phyloP scores from a whole-genome alignment of 1,140 invertebrate genomes.

The Diabrotica undecimpunctata region DNA sequence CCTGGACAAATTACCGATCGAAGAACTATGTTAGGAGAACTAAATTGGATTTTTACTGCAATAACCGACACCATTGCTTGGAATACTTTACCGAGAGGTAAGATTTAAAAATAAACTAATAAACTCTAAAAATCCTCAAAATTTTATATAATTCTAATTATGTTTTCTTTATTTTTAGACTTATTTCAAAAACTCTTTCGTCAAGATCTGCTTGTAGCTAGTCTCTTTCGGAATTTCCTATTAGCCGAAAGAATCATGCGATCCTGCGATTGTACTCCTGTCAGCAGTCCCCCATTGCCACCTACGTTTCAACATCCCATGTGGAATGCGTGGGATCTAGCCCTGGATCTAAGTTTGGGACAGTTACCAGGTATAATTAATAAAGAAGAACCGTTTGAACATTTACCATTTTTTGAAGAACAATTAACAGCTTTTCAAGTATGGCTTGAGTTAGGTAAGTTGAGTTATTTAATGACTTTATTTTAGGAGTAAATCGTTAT shows the following conservation, averaged over 20 bases:
- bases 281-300: conserved; percentile 86
- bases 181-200: conserved; percentile 96
- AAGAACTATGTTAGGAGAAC: conserved; percentile 94
- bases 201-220: conserved; percentile 96
- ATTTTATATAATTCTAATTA: neutral
- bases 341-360: conserved; percentile 86
- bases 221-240: conserved; percentile 95
- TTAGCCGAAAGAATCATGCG: conserved; percentile 94
- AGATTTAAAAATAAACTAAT: neutral
- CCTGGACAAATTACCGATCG: conserved; percentile 93
- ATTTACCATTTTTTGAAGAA: conserved; percentile 95
- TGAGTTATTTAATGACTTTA: neutral
- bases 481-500: neutral
- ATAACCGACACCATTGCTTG: conserved; percentile 99
- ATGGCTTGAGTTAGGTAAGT: conserved; percentile 78
- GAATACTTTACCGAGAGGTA: conserved; percentile 87
- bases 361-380: conserved; percentile 79
- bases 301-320: conserved; percentile 86
- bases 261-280: conserved; percentile 93
- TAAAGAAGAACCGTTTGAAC: conserved; percentile 62
- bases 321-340: conserved; percentile 97
- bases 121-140: no score
- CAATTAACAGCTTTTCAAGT: conserved; percentile 98
- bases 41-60: conserved; percentile 99
- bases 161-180: conserved; percentile 56